These are phyloP conservation scores for Ptychochromis oligacanthus DNA, from an alignment of 2,113 vertebrate genomes.

Conservation along the genomic window DNA sequence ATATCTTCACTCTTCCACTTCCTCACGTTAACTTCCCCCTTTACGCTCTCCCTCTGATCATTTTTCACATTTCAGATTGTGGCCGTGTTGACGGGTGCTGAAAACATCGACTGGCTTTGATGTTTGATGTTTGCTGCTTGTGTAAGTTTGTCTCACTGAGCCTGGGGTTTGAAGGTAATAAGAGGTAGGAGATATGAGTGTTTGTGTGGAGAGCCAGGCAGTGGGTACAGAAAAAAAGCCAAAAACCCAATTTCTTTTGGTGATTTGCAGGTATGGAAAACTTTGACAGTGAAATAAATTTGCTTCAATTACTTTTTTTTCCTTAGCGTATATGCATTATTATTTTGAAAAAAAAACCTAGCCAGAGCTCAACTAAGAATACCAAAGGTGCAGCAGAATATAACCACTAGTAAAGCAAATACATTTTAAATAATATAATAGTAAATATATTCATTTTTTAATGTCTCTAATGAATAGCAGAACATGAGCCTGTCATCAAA, in stretches of 20 bases:
- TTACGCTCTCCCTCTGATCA: conserved; percentile 32
- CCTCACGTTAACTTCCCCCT: not conserved
- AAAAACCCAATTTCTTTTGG: not conserved
- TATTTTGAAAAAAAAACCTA: not conserved
- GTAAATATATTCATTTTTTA: not conserved
- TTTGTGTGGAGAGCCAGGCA: not conserved
- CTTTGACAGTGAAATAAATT: conserved; percentile 18
- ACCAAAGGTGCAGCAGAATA: not conserved
- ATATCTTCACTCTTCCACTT: not conserved
- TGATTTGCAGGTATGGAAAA: conserved; percentile 15
- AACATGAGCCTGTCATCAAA: not conserved
- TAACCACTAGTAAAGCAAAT: not conserved
- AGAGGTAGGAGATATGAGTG: not conserved
- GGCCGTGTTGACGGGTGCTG: conserved; percentile 35
- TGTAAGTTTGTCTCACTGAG: conserved; percentile 45
- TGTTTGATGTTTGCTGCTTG: conserved; percentile 48
- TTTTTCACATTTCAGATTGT: conserved; percentile 31
- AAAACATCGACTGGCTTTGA: conserved; percentile 53
- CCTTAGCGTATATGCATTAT: not conserved
- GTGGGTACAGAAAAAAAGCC: not conserved
- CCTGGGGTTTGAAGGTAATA: conserved; percentile 45
- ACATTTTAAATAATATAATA: not conserved
- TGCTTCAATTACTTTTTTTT: not conserved
- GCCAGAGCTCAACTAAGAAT: not conserved
- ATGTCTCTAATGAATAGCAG: not conserved